phyloP scores from a whole-genome alignment of 2,888 invertebrate genomes.

The Tenthredo scrophulariae region DNA sequence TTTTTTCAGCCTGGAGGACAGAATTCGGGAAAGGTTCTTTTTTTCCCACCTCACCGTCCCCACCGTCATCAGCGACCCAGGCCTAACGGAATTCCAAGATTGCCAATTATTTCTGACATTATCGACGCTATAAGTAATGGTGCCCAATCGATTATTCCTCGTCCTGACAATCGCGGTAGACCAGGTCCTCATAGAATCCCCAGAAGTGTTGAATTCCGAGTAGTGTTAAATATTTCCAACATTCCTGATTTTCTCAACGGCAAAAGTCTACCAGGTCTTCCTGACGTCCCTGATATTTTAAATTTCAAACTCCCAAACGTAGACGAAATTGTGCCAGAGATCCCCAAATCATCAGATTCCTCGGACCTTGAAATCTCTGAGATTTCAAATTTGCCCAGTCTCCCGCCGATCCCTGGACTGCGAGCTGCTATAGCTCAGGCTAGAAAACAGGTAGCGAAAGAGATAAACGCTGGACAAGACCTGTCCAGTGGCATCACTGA shows the following conservation, averaged over 20 bases:
- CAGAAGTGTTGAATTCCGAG: not conserved
- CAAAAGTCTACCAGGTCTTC: not conserved
- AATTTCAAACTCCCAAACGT: conserved; percentile 44
- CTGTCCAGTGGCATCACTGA: conserved; percentile 57
- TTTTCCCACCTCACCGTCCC: not conserved
- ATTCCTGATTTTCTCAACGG: not conserved
- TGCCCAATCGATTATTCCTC: not conserved
- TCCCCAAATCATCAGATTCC: conserved; percentile 51
- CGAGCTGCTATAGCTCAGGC: conserved; percentile 56
- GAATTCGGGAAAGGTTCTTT: not conserved
- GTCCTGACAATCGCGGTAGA: not conserved
- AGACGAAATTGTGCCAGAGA: conserved; percentile 18
- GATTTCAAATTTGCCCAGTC: conserved; percentile 46
- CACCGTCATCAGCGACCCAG: not conserved
- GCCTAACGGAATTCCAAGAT: not conserved
- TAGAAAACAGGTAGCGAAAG: conserved; percentile 55
- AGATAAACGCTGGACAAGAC: conserved; percentile 57
- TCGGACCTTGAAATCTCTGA: conserved; percentile 55
- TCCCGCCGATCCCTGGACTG: conserved; percentile 57
- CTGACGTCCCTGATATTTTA: not conserved
- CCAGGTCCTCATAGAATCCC: not conserved
- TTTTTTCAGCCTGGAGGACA: not conserved
- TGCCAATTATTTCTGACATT: not conserved
- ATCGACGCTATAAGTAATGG: not conserved
- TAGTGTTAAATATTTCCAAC: not conserved